Conservation (phyloP, 2,888 invertebrate species). For the Papilio gigon region DNA sequence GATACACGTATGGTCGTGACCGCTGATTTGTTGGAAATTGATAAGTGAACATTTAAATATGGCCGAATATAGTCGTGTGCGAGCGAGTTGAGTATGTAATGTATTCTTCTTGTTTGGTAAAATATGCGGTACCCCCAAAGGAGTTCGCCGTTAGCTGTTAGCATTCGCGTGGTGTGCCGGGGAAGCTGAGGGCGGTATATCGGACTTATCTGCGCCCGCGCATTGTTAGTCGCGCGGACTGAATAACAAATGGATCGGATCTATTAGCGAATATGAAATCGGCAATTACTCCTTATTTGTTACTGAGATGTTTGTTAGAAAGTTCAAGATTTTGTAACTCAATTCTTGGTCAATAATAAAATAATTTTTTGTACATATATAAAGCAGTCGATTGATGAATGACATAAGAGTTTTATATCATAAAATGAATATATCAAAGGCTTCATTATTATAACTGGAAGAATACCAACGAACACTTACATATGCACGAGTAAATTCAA, state of each 20-base stretch:
- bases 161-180: constrained; percentile 67
- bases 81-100: constrained; percentile 33
- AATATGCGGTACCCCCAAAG: constrained; percentile 51
- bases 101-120: constrained; percentile 41
- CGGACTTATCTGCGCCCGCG: constrained; percentile 66
- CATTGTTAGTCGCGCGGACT: constrained; percentile 76
- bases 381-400: too few species aligned
- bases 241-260: constrained; percentile 73
- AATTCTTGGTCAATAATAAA: neutral
- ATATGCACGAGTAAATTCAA: neutral
- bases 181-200: constrained; percentile 60
- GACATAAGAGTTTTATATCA: too few species aligned
- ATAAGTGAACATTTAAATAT: constrained; percentile 52
- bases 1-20: constrained; percentile 65
- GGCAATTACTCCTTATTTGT: constrained; percentile 64
- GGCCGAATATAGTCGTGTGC: constrained; percentile 36
- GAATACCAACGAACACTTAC: neutral
- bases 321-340: neutral
- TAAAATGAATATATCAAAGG: too few species aligned
- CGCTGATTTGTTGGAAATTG: constrained; percentile 65
- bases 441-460: neutral
- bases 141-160: constrained; percentile 71
- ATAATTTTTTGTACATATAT: neutral
- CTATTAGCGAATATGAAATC: constrained; percentile 76
- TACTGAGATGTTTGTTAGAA: constrained; percentile 36